A percentile compares a stretch with the other conserved stretches of the same genome.
Conservation (phyloP, 2,113 vertebrate genomes). For the Pedetes capensis region DNA sequence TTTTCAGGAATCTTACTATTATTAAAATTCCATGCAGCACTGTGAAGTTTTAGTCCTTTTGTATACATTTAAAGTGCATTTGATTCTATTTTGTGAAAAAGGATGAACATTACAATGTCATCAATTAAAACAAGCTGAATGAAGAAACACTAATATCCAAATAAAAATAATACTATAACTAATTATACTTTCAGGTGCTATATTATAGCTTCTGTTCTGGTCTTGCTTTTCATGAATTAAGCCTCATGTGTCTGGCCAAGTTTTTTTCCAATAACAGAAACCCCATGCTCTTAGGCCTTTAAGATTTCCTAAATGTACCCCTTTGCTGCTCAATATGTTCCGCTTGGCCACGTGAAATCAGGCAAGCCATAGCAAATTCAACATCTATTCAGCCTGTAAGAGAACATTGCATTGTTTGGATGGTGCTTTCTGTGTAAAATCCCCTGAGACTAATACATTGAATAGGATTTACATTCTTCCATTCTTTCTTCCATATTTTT, state of each 20-base stretch:
- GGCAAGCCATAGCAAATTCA: slow-evolving; percentile 13
- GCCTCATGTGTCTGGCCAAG: slow-evolving; percentile 39
- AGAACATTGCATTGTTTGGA: slow-evolving; percentile 57
- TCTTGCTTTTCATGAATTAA: slow-evolving; percentile 44
- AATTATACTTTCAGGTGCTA: not conserved
- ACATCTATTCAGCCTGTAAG: not conserved
- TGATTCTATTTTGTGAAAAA: not conserved
- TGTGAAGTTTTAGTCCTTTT: slow-evolving; percentile 29
- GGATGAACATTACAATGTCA: not conserved
- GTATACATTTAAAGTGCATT: slow-evolving; percentile 44
- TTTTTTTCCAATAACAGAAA: slow-evolving; percentile 37
- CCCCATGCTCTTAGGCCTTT: slow-evolving; percentile 34
- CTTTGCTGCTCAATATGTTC: slow-evolving; percentile 53
- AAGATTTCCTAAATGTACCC: not conserved
- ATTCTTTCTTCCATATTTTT: not conserved
- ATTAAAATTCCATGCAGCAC: slow-evolving; percentile 72
- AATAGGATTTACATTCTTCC: slow-evolving; percentile 41
- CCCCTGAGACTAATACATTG: not conserved
- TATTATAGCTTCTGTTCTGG: not conserved
- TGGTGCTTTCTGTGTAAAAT: not conserved
- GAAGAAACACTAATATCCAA: slow-evolving; percentile 13
- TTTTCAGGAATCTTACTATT: slow-evolving; percentile 72
- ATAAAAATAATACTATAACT: not conserved
- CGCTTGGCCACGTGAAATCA: slow-evolving; percentile 42
- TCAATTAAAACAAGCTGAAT: slow-evolving; percentile 4